A percentile compares a stretch with the other conserved stretches of the same genome.
These are phyloP conservation scores for Sebastes trivittatus DNA, from an alignment of 2,797 vertebrate genomes.

Conservation along the genomic window DNA sequence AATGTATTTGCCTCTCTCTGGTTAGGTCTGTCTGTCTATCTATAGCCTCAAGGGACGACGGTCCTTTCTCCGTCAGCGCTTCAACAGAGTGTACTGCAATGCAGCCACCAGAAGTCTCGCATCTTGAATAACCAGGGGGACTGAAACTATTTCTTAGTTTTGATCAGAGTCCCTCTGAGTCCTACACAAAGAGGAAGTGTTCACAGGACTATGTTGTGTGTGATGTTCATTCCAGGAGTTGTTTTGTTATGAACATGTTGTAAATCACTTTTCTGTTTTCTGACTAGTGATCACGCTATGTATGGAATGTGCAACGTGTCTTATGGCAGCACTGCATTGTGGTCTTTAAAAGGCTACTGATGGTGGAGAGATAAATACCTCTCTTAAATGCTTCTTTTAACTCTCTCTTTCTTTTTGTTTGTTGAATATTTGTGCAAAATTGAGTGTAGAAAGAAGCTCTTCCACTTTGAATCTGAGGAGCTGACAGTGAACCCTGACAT, in stretches of 20 bases:
- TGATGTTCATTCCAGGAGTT: neutral
- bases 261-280: slow-evolving; percentile 13
- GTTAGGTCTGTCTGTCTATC: neutral
- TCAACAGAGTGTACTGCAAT: neutral
- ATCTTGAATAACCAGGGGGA: neutral
- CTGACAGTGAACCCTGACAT: neutral
- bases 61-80: neutral
- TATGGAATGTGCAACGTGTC: neutral
- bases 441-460: neutral
- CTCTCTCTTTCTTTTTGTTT: neutral
- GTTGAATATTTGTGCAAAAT: neutral
- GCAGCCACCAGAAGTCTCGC: neutral
- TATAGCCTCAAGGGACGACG: neutral
- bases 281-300: neutral
- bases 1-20: neutral
- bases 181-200: neutral
- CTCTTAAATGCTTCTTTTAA: neutral
- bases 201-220: neutral
- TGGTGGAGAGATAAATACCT: neutral
- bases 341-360: neutral
- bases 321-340: neutral
- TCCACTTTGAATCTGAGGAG: neutral
- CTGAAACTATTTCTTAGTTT: neutral
- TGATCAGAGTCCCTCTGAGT: neutral
- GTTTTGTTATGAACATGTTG: neutral